Conservation (phyloP, 1,140 invertebrate species). For the Mesaphorura yosii region DNA sequence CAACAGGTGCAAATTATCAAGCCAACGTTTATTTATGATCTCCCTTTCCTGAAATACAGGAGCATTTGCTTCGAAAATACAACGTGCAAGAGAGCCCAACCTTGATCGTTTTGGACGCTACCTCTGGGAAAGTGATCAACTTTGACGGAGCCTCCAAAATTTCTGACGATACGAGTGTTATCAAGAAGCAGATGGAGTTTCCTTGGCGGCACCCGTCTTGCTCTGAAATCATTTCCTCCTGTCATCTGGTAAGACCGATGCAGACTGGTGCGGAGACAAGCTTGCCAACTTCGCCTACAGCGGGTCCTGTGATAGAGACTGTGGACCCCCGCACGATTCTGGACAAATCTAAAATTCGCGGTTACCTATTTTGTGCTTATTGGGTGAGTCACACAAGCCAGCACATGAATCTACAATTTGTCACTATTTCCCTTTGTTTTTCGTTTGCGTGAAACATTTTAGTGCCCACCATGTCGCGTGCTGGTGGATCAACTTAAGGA, state of each 20-base stretch:
- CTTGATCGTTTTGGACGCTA: slow-evolving; percentile 55
- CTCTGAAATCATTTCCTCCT: slow-evolving; percentile 41
- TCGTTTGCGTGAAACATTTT: slow-evolving; percentile 24
- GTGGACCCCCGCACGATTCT: neutral
- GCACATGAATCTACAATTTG: no score
- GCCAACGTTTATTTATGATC: neutral
- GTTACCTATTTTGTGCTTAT: slow-evolving; percentile 69
- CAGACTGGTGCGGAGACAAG: neutral
- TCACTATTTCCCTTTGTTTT: neutral
- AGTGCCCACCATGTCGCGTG: slow-evolving; percentile 71
- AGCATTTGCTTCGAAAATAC: slow-evolving; percentile 54
- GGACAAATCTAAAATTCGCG: slow-evolving; percentile 35
- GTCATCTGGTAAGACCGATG: slow-evolving; percentile 45
- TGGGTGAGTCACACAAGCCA: slow-evolving; percentile 48
- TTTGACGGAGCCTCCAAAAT: slow-evolving; percentile 55
- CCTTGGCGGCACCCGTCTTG: slow-evolving; percentile 57
- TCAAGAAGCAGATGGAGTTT: slow-evolving; percentile 42
- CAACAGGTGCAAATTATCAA: neutral
- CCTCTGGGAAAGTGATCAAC: slow-evolving; percentile 47
- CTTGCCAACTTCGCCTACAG: neutral
- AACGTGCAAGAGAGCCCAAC: slow-evolving; percentile 61
- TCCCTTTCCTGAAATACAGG: slow-evolving; percentile 41
- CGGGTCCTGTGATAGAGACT: neutral
- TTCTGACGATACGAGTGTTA: slow-evolving; percentile 51
- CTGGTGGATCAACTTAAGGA: slow-evolving; percentile 63